These are phyloP conservation scores for Hoplias malabaricus DNA, from an alignment of 2,113 vertebrate species.

Conservation along the genomic window DNA sequence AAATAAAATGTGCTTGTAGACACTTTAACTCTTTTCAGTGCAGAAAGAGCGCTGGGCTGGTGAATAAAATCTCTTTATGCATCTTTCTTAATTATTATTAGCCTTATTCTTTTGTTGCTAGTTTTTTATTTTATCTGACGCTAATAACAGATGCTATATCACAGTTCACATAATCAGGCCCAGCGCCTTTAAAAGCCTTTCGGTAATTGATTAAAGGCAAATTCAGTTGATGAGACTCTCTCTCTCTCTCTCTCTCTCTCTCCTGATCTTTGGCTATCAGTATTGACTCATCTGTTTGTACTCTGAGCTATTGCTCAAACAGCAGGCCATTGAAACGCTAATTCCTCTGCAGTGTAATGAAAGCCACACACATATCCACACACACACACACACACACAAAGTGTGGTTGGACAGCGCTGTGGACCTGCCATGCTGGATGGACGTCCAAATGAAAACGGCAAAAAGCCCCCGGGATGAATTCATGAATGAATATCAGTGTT, in stretches of 20 bases:
- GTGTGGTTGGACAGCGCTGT: constrained; percentile 1
- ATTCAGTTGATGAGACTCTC: constrained; percentile 24
- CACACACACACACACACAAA: too few relatives aligned
- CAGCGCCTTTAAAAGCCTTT: too few relatives aligned
- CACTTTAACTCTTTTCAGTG: too few relatives aligned
- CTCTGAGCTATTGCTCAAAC: constrained; percentile 39
- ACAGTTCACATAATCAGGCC: too few relatives aligned
- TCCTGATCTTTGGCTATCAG: constrained; percentile 36
- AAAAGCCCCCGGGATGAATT: background rate
- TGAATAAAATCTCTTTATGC: too few relatives aligned
- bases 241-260: background rate
- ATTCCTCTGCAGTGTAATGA: constrained; percentile 27
- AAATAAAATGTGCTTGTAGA: too few relatives aligned
- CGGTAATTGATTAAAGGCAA: constrained; percentile 32
- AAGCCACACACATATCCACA: constrained; percentile 10
- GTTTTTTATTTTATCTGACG: too few relatives aligned
- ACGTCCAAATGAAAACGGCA: background rate
- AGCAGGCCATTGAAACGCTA: constrained; percentile 15
- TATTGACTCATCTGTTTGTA: constrained; percentile 44
- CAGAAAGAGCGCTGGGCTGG: too few relatives aligned
- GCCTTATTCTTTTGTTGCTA: too few relatives aligned
- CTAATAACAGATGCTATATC: too few relatives aligned
- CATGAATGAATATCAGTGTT: background rate
- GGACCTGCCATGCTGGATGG: constrained; percentile 12
- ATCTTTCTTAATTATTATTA: too few relatives aligned